A percentile compares a stretch with the other conserved stretches of the same genome.
Conservation (phyloP, 2,888 invertebrate genomes). For the Melanostoma mellinum region DNA sequence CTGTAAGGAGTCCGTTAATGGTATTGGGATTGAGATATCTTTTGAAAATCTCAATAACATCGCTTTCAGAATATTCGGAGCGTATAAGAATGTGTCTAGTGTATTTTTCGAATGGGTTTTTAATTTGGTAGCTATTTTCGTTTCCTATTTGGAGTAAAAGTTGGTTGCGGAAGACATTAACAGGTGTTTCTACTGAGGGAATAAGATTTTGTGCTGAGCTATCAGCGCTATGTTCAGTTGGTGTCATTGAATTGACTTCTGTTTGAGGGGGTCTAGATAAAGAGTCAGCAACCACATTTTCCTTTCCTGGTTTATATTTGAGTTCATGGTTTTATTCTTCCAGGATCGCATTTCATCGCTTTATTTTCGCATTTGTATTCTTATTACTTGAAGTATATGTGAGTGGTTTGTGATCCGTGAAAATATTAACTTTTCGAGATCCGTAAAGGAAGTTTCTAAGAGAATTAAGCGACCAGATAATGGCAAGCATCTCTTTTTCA, state of each 20-base stretch:
- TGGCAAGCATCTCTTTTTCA: slow-evolving; percentile 59
- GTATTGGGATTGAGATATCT: slow-evolving; percentile 40
- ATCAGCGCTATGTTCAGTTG: slow-evolving; percentile 35
- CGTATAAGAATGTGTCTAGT: slow-evolving; percentile 20
- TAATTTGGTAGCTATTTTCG: slow-evolving; percentile 29
- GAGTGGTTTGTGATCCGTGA: slow-evolving; percentile 50
- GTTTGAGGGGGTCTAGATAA: slow-evolving; percentile 32
- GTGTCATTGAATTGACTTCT: slow-evolving; percentile 31
- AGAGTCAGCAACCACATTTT: slow-evolving; percentile 54
- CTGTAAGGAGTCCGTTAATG: slow-evolving; percentile 39
- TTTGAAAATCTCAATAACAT: slow-evolving; percentile 39
- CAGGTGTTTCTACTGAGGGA: slow-evolving; percentile 34
- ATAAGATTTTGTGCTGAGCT: slow-evolving; percentile 41
- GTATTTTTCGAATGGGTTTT: slow-evolving; percentile 38
- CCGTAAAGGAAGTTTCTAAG: slow-evolving; percentile 55
- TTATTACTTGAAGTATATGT: slow-evolving; percentile 43
- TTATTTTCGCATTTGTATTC: slow-evolving; percentile 44
- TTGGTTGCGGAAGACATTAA: slow-evolving; percentile 48
- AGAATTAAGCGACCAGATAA: slow-evolving; percentile 49
- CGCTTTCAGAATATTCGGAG: slow-evolving; percentile 7
- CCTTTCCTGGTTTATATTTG: slow-evolving; percentile 41
- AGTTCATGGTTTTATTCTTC: slow-evolving; percentile 62
- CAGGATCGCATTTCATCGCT: slow-evolving; percentile 56
- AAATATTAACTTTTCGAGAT: slow-evolving; percentile 42
- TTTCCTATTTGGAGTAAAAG: slow-evolving; percentile 33